phyloP scores from a whole-genome alignment of 2,888 invertebrate species.

The Acrobasis suavella region DNA sequence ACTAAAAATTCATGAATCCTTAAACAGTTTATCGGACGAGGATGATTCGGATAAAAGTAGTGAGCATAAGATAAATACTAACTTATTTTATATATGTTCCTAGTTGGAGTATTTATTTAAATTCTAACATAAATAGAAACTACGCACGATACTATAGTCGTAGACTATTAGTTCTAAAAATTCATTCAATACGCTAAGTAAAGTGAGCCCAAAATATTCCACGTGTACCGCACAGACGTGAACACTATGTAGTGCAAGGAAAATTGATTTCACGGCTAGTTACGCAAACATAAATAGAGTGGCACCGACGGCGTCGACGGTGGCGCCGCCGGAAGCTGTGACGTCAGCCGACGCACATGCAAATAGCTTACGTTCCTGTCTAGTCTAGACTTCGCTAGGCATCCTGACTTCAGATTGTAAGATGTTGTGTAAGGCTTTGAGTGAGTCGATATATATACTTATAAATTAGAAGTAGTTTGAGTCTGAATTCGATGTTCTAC shows the following conservation, averaged over 20 bases:
- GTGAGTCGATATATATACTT: no score
- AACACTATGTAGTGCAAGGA: neutral
- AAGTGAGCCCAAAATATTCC: constrained; percentile 1
- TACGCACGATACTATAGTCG: neutral
- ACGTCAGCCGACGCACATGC: constrained; percentile 16
- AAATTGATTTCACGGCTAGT: constrained; percentile 19
- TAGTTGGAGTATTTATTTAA: no score
- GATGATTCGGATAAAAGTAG: no score
- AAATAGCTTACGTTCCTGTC: constrained; percentile 17
- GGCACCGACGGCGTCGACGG: constrained; percentile 8
- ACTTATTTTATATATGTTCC: no score
- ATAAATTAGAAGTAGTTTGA: no score
- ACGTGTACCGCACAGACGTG: neutral
- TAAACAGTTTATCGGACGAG: no score
- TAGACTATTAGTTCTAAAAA: neutral
- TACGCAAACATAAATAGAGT: constrained; percentile 16
- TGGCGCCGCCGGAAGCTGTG: constrained; percentile 16
- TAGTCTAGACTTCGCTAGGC: constrained; percentile 12
- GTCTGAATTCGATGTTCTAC: no score
- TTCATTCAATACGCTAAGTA: neutral
- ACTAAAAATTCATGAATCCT: no score
- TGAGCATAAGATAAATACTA: no score
- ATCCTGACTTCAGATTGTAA: neutral
- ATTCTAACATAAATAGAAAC: neutral
- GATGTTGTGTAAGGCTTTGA: neutral